A percentile compares a stretch with the other conserved stretches of the same genome.
Evolutionary conservation across 1,140 invertebrate genomes (phyloP).

Genomic region (Coptotermes formosanus): DNA sequence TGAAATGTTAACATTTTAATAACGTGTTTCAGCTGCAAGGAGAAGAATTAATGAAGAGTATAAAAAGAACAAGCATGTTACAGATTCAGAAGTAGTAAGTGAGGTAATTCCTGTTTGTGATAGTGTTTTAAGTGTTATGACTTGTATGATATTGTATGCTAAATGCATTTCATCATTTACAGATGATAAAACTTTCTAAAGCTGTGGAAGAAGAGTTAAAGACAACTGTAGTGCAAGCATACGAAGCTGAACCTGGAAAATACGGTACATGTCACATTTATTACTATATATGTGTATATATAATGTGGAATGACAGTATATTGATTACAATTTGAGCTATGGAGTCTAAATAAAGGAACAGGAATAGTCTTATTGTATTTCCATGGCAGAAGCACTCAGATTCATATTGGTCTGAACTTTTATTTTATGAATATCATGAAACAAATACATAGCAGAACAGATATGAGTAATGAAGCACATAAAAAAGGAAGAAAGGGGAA

Average conservation of each 20-base stretch:
- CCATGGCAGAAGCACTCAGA: too few species aligned
- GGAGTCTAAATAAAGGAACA: too few species aligned
- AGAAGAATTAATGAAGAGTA: conserved; percentile 65
- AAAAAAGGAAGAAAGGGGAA: too few species aligned
- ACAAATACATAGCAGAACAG: too few species aligned
- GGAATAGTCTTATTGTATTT: too few species aligned
- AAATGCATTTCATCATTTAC: conserved; percentile 41
- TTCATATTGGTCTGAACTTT: too few species aligned
- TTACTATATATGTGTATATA: too few species aligned
- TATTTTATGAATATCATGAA: too few species aligned
- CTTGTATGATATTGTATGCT: background rate
- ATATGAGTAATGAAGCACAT: too few species aligned
- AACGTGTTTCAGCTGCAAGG: conserved; percentile 48
- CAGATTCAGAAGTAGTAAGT: conserved; percentile 52
- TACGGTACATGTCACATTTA: conserved; percentile 50
- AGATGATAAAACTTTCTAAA: conserved; percentile 60
- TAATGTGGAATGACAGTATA: too few species aligned
- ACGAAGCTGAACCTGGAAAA: conserved; percentile 57
- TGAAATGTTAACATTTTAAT: too few species aligned
- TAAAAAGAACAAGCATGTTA: conserved; percentile 58
- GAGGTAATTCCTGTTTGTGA: conserved; percentile 49
- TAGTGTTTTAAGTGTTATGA: background rate
- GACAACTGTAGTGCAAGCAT: conserved; percentile 63
- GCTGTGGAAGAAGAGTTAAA: conserved; percentile 63
- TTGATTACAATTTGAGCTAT: background rate